phyloP scores from a whole-genome alignment of 2,888 invertebrate genomes.

The Lumbricus terrestris region DNA sequence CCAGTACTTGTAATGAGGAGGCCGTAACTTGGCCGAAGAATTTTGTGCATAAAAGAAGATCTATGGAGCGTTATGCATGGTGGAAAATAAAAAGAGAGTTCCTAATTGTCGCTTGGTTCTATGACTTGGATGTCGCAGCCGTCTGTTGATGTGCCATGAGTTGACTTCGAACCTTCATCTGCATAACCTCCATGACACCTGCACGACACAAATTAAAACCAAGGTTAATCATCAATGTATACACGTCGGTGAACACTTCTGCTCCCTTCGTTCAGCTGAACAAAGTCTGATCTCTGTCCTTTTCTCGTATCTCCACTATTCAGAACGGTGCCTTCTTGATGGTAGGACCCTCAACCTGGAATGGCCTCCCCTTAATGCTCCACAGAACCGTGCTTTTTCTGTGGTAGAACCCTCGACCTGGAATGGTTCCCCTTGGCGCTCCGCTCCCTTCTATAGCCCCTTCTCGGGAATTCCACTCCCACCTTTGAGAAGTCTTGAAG shows the following conservation, averaged over 20 bases:
- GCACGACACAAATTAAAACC: conserved; percentile 33
- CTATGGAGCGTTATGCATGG: neutral
- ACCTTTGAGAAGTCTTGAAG: too few relatives aligned
- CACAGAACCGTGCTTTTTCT: too few relatives aligned
- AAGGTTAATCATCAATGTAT: neutral
- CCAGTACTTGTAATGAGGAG: neutral
- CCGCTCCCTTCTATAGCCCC: too few relatives aligned
- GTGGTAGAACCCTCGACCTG: too few relatives aligned
- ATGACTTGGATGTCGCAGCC: neutral
- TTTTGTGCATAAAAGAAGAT: neutral
- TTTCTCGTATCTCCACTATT: too few relatives aligned
- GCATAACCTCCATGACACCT: conserved; percentile 52
- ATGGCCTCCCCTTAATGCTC: too few relatives aligned
- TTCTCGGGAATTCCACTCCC: too few relatives aligned
- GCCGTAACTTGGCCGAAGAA: neutral
- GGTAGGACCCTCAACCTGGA: too few relatives aligned
- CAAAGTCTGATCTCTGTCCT: too few relatives aligned
- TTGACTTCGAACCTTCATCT: conserved; percentile 51
- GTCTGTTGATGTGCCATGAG: conserved; percentile 42
- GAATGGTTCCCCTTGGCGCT: too few relatives aligned
- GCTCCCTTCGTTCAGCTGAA: too few relatives aligned
- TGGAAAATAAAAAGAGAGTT: neutral
- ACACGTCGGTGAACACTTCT: neutral
- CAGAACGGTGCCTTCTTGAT: too few relatives aligned
- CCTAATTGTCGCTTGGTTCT: neutral